Base-by-base conservation (phyloP, 2,113 vertebrate species). In the Holacanthus passer region DNA sequence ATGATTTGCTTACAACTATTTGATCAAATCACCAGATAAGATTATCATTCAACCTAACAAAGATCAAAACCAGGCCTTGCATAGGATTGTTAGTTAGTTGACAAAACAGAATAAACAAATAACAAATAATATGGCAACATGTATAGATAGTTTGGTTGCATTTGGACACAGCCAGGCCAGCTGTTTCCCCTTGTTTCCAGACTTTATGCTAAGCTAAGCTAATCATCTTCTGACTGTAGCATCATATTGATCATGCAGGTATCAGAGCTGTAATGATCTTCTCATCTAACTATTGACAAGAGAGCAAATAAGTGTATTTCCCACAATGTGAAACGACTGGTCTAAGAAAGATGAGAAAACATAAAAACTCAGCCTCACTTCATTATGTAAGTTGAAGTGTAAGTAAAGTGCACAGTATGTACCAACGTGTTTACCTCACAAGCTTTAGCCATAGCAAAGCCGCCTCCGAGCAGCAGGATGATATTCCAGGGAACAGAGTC, bases 401-500 rank as follows among this genome's bases (percentile, higher is more conserved):
- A 59, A 10, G 19, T 10, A 35, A n/a, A 19, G 29, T 9, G 17
- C 8, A 64, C 43, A 17, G 13, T 4, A 5, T 17, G 24, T 22
- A 17, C 4, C 19, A 52, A 58, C 27, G 45, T 24, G 29, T 64
- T 76, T 92, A 99, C 98, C 97, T 99, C 98, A 55, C 98, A 99
- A 67, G 96, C 98, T 89, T 98, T 98, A n/a, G 98, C 98, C 97
- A 99, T 98, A 53, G 98, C 97, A 0, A 98, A 99, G 67, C 98
- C 98, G 0, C 98, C 98, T 81, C 98, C 98, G 1, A 99, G 96
- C 72, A 99, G 91, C 56, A 99, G 91, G 74, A 99, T 96, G 84
- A 99, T 97, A 82, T 97, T 98, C 98, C 98, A 99, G 39, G 98
- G 98, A 69, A 99, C 96, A 0, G 95, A 95, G 39, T 97, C 96